These are phyloP conservation scores for Dasypus novemcinctus DNA, from an alignment of 2,113 vertebrate genomes.

Conservation along the genomic window DNA sequence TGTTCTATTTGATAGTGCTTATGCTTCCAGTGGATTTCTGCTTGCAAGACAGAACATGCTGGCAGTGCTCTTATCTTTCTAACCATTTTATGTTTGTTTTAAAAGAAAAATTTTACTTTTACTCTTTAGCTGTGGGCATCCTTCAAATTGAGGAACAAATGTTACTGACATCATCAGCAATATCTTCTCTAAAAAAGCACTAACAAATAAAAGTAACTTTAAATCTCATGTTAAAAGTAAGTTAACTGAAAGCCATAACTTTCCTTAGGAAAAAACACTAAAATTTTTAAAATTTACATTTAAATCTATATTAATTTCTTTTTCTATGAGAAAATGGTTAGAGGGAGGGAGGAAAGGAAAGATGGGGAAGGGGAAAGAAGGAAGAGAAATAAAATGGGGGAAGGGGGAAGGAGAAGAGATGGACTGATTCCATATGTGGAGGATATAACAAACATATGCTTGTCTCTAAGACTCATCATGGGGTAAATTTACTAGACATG, in stretches of 20 bases:
- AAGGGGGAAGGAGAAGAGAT: neutral
- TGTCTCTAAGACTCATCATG: neutral
- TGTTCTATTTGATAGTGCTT: neutral
- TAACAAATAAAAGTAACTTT: conserved; percentile 10
- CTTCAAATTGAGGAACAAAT: conserved; percentile 9
- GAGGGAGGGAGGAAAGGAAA: neutral
- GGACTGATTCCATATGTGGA: neutral
- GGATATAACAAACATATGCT: neutral
- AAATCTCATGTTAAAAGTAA: neutral
- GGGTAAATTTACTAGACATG: conserved; percentile 27
- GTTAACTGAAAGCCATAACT: neutral
- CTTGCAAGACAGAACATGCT: neutral
- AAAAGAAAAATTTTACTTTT: neutral
- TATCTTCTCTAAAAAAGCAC: neutral
- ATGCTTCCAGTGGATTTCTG: neutral
- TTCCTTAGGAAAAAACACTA: conserved; percentile 20
- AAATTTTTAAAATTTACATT: neutral
- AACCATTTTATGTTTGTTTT: neutral
- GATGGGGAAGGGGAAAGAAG: neutral
- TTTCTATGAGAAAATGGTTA: conserved; percentile 13
- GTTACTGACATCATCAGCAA: neutral
- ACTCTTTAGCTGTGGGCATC: neutral
- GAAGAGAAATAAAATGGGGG: neutral
- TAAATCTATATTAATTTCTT: neutral
- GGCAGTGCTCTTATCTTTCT: neutral